Base-by-base conservation (phyloP, 92 coral and sea anemone genomes). In the Montipora capitata region DNA sequence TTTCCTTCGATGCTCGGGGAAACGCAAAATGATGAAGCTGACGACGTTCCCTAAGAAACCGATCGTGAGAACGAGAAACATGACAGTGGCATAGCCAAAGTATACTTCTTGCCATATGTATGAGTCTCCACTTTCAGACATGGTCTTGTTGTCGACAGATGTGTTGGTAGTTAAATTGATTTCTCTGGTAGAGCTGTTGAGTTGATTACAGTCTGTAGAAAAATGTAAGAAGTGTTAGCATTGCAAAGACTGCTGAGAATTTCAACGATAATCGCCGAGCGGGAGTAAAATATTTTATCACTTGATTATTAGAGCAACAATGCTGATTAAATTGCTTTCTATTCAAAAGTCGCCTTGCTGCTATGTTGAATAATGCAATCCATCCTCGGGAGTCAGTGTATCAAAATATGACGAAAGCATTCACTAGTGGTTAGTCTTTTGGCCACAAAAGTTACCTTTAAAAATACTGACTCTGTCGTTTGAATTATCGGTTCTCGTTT, bases 11-110 rank as follows among this genome's bases (percentile, higher is more conserved):
- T 91, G 91, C 43, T 81, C 89, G 7, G 68, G 80, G 42, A 84
- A 91, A 4, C 68, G 78, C 0, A 94, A 87, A 14, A 91, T 84
- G 17, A 81, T 72, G 54, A 91, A 57, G 0, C 92, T 88, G 39
- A 82, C 6, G 0, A 79, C 43, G 79, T 94, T 94, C 13, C 96
- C 96, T 68, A 91, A 6, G 54, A 94, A 71, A 27, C 96, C 96
- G 77, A 81, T 15, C 1, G 91, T 59, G 11, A 89, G 77, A 40
- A 91, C 58, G 15, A 87, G 9, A 10, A 88, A 86, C 96, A 93
- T 93, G 58, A 65, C 87, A 1, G 66, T 77, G 40, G 85, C 89
- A 57, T 91, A 91, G 10, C 57, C 52, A n/a, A 91, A 14, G 48
- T 66, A 67, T 9, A 61, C 41, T 16, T 20, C 44, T 17, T 71